Evolutionary conservation across 2,888 invertebrate species (phyloP).

Genomic region (Cheilosia pagana): DNA sequence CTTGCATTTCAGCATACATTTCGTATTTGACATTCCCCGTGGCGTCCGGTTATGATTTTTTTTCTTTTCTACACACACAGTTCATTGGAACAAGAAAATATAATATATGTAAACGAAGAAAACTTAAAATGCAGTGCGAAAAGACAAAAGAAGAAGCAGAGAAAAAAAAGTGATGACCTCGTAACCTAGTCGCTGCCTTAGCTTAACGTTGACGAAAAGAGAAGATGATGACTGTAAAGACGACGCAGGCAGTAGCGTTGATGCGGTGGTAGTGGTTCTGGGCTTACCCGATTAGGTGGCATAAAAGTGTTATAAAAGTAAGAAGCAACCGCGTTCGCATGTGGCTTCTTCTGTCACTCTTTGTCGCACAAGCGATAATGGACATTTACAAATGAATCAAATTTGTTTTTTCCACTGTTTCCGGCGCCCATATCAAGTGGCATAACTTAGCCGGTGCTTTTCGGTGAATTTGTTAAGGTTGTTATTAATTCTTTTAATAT

Average conservation of each 20-base stretch:
- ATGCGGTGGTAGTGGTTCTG: constrained; percentile 8
- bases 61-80: constrained; percentile 13
- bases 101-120: constrained; percentile 44
- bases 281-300: constrained; percentile 51
- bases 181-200: constrained; percentile 67
- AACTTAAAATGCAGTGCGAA: constrained; percentile 51
- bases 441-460: constrained; percentile 4
- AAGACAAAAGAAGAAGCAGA: constrained; percentile 26
- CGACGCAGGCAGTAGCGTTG: constrained; percentile 29
- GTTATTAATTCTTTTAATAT: constrained; percentile 13
- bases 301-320: constrained; percentile 61
- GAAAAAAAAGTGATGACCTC: constrained; percentile 66
- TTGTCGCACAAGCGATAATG: constrained; percentile 44
- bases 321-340: constrained; percentile 33
- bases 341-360: constrained; percentile 65
- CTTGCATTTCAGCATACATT: constrained; percentile 42
- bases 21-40: constrained; percentile 22
- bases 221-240: constrained; percentile 52
- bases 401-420: constrained; percentile 35
- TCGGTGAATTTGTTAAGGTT: constrained; percentile 20
- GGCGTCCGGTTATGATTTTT: not conserved
- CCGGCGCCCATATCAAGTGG: constrained; percentile 63
- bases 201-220: constrained; percentile 62
- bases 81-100: constrained; percentile 28
- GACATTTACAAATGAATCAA: constrained; percentile 48